These are phyloP conservation scores for Gambusia yucatana DNA, from an alignment of 2,797 vertebrate species.

Conservation along the genomic window DNA sequence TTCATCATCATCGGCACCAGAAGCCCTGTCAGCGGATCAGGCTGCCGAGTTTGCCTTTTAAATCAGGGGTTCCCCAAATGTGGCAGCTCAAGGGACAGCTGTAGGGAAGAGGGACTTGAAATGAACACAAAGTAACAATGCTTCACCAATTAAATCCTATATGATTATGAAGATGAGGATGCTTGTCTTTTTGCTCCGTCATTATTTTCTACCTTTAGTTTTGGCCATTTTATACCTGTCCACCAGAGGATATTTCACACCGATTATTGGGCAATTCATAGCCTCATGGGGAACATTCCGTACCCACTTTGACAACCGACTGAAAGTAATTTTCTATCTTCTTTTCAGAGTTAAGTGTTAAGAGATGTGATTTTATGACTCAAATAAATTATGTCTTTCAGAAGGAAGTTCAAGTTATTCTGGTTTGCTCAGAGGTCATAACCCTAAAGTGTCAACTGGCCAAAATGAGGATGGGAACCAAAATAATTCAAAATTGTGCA, in stretches of 20 bases:
- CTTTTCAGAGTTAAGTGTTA: neutral
- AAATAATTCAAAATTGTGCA: neutral
- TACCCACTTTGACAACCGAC: neutral
- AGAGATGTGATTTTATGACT: neutral
- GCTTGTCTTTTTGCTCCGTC: neutral
- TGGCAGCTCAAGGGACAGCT: constrained; percentile 48
- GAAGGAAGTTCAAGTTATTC: neutral
- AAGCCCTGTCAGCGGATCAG: constrained; percentile 57
- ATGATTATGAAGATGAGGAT: neutral
- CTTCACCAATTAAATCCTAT: constrained; percentile 35
- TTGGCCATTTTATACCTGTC: neutral
- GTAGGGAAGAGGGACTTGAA: constrained; percentile 22
- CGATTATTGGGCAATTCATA: neutral
- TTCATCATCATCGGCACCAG: constrained; percentile 74
- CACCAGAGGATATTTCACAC: neutral
- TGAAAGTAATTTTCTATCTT: neutral
- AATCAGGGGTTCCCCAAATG: constrained; percentile 74
- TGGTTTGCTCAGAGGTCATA: neutral
- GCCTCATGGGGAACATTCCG: neutral
- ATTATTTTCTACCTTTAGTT: neutral
- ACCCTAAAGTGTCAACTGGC: neutral
- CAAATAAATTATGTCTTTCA: neutral
- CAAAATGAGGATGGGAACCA: neutral
- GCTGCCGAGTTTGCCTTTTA: constrained; percentile 66
- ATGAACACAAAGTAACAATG: constrained; percentile 51